A percentile compares a stretch with the other conserved stretches of the same genome.
phyloP scores from a whole-genome alignment of 2,888 invertebrate genomes.

The Xanthorhoe spadicearia region DNA sequence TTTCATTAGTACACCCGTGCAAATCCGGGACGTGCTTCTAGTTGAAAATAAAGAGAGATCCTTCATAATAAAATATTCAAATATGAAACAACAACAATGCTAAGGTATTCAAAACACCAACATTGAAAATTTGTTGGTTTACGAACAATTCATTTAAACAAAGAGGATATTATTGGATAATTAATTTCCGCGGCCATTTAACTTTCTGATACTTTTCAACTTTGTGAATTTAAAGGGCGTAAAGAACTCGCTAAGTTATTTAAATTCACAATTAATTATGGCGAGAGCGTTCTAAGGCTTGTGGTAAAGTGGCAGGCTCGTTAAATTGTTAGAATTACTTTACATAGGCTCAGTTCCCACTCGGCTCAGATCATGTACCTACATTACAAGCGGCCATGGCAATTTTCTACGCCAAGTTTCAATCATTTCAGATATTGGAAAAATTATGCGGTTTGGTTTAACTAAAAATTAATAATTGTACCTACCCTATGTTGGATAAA shows the following conservation, averaged over 20 bases:
- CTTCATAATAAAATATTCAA: no score
- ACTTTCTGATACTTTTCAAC: constrained; percentile 41
- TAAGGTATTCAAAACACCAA: not conserved
- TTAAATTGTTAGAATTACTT: not conserved
- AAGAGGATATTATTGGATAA: constrained; percentile 30
- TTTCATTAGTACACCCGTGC: no score
- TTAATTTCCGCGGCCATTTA: constrained; percentile 42
- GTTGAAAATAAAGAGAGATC: no score
- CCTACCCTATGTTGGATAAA: no score
- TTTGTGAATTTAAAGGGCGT: constrained; percentile 29
- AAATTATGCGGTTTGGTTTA: no score
- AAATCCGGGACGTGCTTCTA: no score
- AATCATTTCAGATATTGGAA: no score
- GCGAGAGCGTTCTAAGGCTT: not conserved
- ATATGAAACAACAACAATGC: not conserved
- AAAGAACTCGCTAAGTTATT: constrained; percentile 26
- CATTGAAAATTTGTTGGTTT: not conserved
- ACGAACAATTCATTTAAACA: constrained; percentile 18
- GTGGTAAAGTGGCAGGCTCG: not conserved
- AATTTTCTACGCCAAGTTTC: no score
- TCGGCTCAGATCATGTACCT: no score
- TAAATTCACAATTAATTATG: constrained; percentile 29
- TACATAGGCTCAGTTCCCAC: not conserved
- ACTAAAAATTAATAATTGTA: no score
- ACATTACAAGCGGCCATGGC: no score